phyloP scores from a whole-genome alignment of 2,888 invertebrate genomes.

The Troilus luridus region DNA sequence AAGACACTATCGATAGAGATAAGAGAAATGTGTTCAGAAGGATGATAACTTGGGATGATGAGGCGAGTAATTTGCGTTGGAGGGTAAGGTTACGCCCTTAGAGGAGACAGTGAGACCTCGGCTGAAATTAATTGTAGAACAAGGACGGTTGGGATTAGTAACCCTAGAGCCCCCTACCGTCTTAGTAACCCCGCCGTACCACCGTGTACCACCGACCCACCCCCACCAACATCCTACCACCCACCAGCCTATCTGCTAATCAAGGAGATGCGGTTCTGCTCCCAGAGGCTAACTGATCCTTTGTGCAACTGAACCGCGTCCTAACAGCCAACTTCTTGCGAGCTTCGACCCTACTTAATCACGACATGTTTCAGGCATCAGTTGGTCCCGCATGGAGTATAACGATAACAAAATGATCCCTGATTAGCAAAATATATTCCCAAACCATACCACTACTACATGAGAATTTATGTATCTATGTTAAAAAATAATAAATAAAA shows the following conservation, averaged over 20 bases:
- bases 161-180: not conserved
- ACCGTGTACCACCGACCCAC: not conserved
- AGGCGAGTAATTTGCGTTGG: constrained; percentile 19
- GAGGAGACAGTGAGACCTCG: constrained; percentile 38
- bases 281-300: constrained; percentile 4
- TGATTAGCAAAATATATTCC: too few species aligned
- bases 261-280: constrained; percentile 7
- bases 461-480: too few species aligned
- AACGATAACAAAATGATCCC: not conserved
- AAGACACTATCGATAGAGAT: not conserved
- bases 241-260: constrained; percentile 42
- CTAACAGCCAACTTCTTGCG: not conserved
- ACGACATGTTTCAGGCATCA: not conserved
- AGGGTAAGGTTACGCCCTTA: constrained; percentile 40
- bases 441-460: too few species aligned
- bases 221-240: not conserved
- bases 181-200: not conserved
- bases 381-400: not conserved
- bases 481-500: too few species aligned
- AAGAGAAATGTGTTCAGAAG: not conserved
- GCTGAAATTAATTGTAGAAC: constrained; percentile 28
- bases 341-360: constrained; percentile 10
- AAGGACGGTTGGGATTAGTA: constrained; percentile 37
- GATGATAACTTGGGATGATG: constrained; percentile 31
- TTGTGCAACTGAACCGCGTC: constrained; percentile 34